Conservation (phyloP, 2,888 invertebrate genomes). For the Stictocephala bisonia region DNA sequence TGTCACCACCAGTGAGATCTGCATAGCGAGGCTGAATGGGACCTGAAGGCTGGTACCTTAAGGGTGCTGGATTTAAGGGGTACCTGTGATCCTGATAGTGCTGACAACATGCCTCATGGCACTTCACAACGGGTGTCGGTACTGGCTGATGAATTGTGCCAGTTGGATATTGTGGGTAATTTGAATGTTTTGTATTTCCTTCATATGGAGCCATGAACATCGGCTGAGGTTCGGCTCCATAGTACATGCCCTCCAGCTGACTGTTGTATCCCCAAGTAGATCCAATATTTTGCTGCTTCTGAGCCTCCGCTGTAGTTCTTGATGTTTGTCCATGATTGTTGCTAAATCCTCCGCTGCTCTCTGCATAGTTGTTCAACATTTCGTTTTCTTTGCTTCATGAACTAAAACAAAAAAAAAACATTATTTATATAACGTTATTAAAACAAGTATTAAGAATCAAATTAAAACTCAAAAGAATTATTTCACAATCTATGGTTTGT, state of each 20-base stretch:
- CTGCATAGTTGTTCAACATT: slow-evolving; percentile 46
- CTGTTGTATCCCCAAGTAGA: slow-evolving; percentile 37
- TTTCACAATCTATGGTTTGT: too few relatives aligned
- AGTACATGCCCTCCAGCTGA: slow-evolving; percentile 45
- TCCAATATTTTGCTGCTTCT: slow-evolving; percentile 42
- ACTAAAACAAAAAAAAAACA: slow-evolving; percentile 43
- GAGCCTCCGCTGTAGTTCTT: slow-evolving; percentile 8
- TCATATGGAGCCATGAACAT: slow-evolving; percentile 39
- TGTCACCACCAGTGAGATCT: slow-evolving; percentile 7
- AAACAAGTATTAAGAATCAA: too few relatives aligned
- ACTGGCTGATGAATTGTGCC: slow-evolving; percentile 37
- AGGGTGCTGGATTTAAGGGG: slow-evolving; percentile 38
- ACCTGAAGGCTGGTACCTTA: slow-evolving; percentile 27
- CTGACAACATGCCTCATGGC: slow-evolving; percentile 41
- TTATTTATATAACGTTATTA: too few relatives aligned
- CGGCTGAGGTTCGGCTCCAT: slow-evolving; percentile 21
- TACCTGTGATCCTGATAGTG: slow-evolving; percentile 37
- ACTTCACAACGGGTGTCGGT: slow-evolving; percentile 36
- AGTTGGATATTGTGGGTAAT: slow-evolving; percentile 37
- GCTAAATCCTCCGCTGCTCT: slow-evolving; percentile 32
- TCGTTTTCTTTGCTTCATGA: slow-evolving; percentile 19
- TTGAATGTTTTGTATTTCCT: slow-evolving; percentile 30
- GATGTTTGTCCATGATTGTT: slow-evolving; percentile 41
- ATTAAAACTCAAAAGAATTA: too few relatives aligned
- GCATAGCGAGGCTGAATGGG: slow-evolving; percentile 31